Evolutionary conservation across 1,140 invertebrate species (phyloP).

Genomic region (Trinorchestia longiramus): DNA sequence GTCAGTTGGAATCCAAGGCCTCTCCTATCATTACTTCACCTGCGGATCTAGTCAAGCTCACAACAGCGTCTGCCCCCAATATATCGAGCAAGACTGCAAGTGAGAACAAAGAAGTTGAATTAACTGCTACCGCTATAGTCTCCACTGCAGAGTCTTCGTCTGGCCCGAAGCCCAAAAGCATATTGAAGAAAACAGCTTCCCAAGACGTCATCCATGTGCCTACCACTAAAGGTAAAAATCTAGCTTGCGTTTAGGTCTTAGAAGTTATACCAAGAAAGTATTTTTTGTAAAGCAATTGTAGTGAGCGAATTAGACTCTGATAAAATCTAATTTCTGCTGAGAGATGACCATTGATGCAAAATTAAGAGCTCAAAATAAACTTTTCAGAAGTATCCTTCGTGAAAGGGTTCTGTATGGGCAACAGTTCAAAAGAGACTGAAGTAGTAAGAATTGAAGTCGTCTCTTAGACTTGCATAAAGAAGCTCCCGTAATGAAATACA

Average conservation of each 20-base stretch:
- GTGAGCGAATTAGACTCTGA: no score
- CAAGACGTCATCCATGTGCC: constrained; percentile 22
- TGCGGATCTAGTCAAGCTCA: constrained; percentile 45
- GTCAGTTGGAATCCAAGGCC: background rate
- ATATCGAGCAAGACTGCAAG: background rate
- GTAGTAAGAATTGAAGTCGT: no score
- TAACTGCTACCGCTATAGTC: background rate
- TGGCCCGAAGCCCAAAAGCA: background rate
- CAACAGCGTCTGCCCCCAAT: background rate
- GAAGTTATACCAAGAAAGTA: background rate
- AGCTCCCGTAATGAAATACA: no score
- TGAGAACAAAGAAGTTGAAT: background rate
- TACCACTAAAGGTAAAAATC: background rate
- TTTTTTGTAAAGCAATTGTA: no score
- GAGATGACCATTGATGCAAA: no score
- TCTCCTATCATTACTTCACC: background rate
- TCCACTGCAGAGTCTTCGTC: background rate
- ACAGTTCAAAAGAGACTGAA: no score
- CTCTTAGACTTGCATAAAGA: no score
- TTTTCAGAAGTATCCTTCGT: no score
- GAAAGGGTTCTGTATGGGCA: no score
- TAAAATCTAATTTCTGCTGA: no score
- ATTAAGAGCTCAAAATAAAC: no score
- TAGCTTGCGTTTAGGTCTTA: background rate
- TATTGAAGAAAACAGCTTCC: constrained; percentile 39